Evolutionary conservation across 2,888 invertebrate species (phyloP).

Genomic region (Hypselothyrea guttata): DNA sequence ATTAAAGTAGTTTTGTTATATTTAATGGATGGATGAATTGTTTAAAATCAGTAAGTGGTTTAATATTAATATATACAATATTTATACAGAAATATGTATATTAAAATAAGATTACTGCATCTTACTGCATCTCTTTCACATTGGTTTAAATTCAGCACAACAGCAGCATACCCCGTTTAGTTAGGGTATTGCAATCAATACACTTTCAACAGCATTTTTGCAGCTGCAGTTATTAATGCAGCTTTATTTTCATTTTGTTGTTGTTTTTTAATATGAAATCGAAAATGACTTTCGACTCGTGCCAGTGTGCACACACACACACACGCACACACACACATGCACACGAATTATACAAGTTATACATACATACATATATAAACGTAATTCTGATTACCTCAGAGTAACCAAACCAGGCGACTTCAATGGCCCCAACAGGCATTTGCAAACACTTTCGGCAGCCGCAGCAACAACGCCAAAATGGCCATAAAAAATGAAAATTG

Average conservation of each 20-base stretch:
- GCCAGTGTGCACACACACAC: conserved; percentile 4
- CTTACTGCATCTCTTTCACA: too few relatives aligned
- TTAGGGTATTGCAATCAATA: conserved; percentile 7
- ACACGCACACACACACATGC: background rate
- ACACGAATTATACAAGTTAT: background rate
- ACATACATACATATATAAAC: conserved; percentile 1
- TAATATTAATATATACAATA: too few relatives aligned
- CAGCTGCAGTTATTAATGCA: conserved; percentile 8
- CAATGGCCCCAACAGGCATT: conserved; percentile 33
- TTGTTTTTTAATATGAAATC: conserved; percentile 10
- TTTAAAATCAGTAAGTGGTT: too few relatives aligned
- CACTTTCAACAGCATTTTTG: conserved; percentile 24
- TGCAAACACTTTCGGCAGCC: conserved; percentile 43
- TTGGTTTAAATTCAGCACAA: too few relatives aligned
- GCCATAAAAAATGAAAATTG: conserved; percentile 64
- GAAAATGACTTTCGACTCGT: conserved; percentile 33
- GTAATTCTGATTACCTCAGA: conserved; percentile 63
- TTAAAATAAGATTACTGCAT: too few relatives aligned
- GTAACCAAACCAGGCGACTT: conserved; percentile 28
- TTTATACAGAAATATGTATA: background rate
- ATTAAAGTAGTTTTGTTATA: background rate
- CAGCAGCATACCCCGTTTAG: background rate
- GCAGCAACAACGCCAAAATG: conserved; percentile 38
- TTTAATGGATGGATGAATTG: too few relatives aligned
- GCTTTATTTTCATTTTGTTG: background rate